Conservation (phyloP, 2,797 vertebrate genomes). For the Apodemus agrarius region DNA sequence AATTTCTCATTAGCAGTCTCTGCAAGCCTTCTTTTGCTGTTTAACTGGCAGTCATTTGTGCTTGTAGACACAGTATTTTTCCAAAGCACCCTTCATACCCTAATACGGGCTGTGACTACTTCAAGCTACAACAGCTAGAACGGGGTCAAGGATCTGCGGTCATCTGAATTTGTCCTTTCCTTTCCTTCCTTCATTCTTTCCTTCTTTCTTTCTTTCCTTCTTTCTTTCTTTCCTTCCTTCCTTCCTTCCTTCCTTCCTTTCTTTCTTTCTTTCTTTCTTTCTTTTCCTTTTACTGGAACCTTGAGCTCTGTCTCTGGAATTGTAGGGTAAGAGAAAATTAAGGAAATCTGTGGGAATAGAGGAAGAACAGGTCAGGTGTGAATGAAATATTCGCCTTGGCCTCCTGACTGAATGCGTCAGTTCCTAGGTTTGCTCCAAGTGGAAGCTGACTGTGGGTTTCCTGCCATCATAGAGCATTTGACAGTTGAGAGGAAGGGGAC, state of each 20-base stretch:
- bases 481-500: slow-evolving; percentile 65
- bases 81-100: neutral
- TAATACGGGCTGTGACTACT: slow-evolving; percentile 56
- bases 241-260: too few relatives aligned
- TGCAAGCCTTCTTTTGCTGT: neutral
- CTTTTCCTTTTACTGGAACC: neutral
- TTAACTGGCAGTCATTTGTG: slow-evolving; percentile 50
- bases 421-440: slow-evolving; percentile 42
- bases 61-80: slow-evolving; percentile 63
- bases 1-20: neutral
- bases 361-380: slow-evolving; percentile 71
- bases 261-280: fast-evolving
- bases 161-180: neutral
- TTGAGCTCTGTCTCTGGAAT: slow-evolving; percentile 53
- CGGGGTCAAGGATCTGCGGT: slow-evolving; percentile 58
- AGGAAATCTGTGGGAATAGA: slow-evolving; percentile 59
- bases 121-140: slow-evolving; percentile 52
- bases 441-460: slow-evolving; percentile 53
- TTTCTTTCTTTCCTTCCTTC: too few relatives aligned
- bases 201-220: neutral
- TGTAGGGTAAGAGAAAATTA: slow-evolving; percentile 73
- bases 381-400: slow-evolving; percentile 65
- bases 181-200: fast-evolving
- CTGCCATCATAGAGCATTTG: slow-evolving; percentile 59
- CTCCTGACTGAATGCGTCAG: slow-evolving; percentile 9